Evolutionary conservation across 2,797 vertebrate genomes (phyloP).

Genomic region (Trichosurus vulpecula): DNA sequence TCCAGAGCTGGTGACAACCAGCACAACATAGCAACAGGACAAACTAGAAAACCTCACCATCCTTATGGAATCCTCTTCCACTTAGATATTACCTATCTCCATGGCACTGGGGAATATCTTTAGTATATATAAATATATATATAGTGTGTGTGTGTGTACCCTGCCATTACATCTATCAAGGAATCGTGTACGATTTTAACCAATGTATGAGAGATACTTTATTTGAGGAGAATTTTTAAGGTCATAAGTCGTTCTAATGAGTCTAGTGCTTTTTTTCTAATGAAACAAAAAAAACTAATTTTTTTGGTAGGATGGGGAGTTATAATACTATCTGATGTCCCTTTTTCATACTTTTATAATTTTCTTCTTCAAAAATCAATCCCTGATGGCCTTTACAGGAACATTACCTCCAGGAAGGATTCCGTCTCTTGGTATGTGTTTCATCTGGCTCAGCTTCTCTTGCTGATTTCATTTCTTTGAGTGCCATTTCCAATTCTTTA

Average conservation of each 20-base stretch:
- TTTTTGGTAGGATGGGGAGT: neutral
- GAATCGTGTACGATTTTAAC: neutral
- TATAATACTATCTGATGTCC: neutral
- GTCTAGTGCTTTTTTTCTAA: neutral
- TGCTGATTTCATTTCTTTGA: neutral
- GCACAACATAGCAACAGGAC: neutral
- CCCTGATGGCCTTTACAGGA: neutral
- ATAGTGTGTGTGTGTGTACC: too few relatives aligned
- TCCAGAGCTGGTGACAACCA: neutral
- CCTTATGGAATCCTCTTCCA: neutral
- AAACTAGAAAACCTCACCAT: neutral
- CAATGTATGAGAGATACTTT: neutral
- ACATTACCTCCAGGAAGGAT: neutral
- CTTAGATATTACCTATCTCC: neutral
- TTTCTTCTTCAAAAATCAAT: neutral
- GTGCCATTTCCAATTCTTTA: constrained; percentile 5
- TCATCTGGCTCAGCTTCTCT: neutral
- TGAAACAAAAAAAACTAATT: neutral
- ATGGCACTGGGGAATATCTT: neutral
- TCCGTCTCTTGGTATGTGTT: neutral
- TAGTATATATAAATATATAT: neutral
- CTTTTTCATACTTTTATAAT: neutral
- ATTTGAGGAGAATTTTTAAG: neutral
- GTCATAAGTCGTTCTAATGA: neutral
- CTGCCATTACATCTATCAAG: neutral